These are phyloP conservation scores for Mormyrops attenuatus DNA, from an alignment of 2,797 vertebrate species.

Conservation along the genomic window DNA sequence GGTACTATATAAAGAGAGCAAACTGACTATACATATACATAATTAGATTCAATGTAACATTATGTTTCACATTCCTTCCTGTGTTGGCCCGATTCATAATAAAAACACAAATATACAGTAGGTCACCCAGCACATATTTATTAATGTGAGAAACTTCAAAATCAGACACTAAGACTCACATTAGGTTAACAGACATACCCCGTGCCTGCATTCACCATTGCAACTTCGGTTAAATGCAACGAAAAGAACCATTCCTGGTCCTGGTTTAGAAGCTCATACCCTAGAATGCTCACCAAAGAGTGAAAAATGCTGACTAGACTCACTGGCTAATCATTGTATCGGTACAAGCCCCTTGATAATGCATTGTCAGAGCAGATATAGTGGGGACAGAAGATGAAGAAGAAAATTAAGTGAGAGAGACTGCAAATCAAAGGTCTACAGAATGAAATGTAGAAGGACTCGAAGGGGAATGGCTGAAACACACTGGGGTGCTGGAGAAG, in stretches of 20 bases:
- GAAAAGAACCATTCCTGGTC: background rate
- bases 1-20: background rate
- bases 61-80: background rate
- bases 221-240: background rate
- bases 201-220: background rate
- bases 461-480: background rate
- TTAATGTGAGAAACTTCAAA: background rate
- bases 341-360: constrained; percentile 13
- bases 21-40: background rate
- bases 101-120: background rate
- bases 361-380: background rate
- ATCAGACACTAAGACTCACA: background rate
- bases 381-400: background rate
- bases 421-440: constrained; percentile 17
- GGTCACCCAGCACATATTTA: background rate
- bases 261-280: background rate
- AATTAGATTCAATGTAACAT: background rate
- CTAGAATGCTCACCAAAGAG: background rate
- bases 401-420: background rate
- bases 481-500: background rate
- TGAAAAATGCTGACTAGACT: background rate
- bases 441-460: background rate
- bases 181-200: background rate
- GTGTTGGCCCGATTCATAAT: background rate
- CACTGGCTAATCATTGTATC: constrained; percentile 8